phyloP scores from a whole-genome alignment of 2,113 vertebrate genomes.

The Climacteris rufus region DNA sequence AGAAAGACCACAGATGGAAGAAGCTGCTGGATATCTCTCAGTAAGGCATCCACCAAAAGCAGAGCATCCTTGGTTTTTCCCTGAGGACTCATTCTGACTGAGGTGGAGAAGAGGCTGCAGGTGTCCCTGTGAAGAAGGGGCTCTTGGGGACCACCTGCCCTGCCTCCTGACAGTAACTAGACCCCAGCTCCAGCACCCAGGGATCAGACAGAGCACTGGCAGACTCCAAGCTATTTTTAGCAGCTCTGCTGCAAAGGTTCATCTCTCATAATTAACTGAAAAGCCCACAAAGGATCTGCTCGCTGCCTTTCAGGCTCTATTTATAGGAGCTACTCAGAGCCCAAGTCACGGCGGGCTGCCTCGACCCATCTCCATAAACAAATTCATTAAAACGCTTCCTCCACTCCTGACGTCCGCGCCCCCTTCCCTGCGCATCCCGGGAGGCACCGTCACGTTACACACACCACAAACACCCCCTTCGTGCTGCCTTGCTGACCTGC shows the following conservation, averaged over 20 bases:
- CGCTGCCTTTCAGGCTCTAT: slow-evolving; percentile 24
- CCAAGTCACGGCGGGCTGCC: slow-evolving; percentile 23
- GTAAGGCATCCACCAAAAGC: rapidly evolving
- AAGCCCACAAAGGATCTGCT: slow-evolving; percentile 25
- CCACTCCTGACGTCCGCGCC: neutral
- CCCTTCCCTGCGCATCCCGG: neutral
- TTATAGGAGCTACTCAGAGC: slow-evolving; percentile 51
- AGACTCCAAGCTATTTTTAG: slow-evolving; percentile 45
- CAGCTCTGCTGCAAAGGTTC: slow-evolving; percentile 12
- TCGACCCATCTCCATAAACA: slow-evolving; percentile 39
- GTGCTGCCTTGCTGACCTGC: neutral
- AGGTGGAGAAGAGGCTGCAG: neutral
- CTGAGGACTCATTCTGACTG: rapidly evolving
- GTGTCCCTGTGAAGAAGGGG: neutral
- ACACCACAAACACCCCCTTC: neutral
- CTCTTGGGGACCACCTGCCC: rapidly evolving
- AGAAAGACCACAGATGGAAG: rapidly evolving
- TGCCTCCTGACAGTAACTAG: neutral
- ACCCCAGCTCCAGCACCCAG: neutral
- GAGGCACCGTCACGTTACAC: neutral
- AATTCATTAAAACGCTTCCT: slow-evolving; percentile 27
- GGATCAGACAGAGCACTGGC: neutral
- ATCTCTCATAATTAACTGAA: slow-evolving; percentile 65
- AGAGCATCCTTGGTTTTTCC: neutral
- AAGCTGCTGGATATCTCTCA: neutral